Evolutionary conservation across 2,888 invertebrate species (phyloP).

Genomic region (Acleris holmiana): DNA sequence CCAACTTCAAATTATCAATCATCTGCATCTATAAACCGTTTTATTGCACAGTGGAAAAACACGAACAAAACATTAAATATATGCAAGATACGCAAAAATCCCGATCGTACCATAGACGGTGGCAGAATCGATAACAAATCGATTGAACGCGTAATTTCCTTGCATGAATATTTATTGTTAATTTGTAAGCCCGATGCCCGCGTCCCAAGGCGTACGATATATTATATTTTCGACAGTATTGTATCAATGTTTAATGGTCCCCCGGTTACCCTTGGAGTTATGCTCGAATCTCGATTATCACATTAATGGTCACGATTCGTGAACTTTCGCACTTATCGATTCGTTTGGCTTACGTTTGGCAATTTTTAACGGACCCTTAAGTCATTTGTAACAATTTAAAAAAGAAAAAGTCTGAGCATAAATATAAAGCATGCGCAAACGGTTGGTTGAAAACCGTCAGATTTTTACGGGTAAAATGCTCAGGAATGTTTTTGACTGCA

Average conservation of each 20-base stretch:
- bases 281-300: conserved; percentile 54
- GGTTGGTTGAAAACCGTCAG: neutral
- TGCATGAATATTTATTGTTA: conserved; percentile 80
- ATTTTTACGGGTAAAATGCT: neutral
- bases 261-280: conserved; percentile 58
- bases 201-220: conserved; percentile 72
- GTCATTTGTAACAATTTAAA: neutral
- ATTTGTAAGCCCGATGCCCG: conserved; percentile 72
- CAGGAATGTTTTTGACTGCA: conserved; percentile 15
- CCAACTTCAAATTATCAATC: conserved; percentile 19
- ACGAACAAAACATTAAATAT: conserved; percentile 29
- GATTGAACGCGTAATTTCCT: conserved; percentile 56
- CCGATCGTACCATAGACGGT: conserved; percentile 51
- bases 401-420: neutral
- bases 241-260: conserved; percentile 65
- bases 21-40: conserved; percentile 17
- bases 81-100: conserved; percentile 51
- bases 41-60: conserved; percentile 3
- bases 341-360: conserved; percentile 5
- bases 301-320: conserved; percentile 49
- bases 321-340: conserved; percentile 41
- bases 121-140: conserved; percentile 52
- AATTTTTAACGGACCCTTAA: neutral
- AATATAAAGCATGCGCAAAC: neutral
- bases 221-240: conserved; percentile 70